phyloP scores from a whole-genome alignment of 2,888 invertebrate genomes.

The Ptychoptera albimana region DNA sequence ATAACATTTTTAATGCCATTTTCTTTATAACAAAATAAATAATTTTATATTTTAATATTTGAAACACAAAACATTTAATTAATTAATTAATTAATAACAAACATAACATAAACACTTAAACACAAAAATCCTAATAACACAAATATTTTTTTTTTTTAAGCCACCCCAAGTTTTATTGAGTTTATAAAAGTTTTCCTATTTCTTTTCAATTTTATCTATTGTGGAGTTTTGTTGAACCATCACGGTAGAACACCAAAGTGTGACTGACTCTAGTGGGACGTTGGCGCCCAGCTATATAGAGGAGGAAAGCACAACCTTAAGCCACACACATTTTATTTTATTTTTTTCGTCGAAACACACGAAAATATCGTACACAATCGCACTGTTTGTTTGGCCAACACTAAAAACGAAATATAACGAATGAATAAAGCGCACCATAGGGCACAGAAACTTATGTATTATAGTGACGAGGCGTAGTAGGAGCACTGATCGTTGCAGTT shows the following conservation, averaged over 20 bases:
- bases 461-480: too few species aligned
- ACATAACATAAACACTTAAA: not conserved
- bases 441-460: too few species aligned
- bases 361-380: too few species aligned
- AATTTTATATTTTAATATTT: not conserved
- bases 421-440: too few species aligned
- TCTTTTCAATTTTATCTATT: too few species aligned
- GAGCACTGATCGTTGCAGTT: too few species aligned
- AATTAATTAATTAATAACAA: not conserved
- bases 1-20: slow-evolving; percentile 48
- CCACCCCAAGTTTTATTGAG: not conserved
- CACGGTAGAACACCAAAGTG: slow-evolving; percentile 12
- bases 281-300: not conserved
- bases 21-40: not conserved
- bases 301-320: not conserved
- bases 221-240: too few species aligned
- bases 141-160: too few species aligned
- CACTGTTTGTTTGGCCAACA: too few species aligned
- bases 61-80: slow-evolving; percentile 4
- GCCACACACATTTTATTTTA: not conserved
- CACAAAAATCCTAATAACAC: not conserved
- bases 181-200: too few species aligned
- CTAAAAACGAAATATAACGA: too few species aligned
- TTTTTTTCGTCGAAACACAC: too few species aligned
- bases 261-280: slow-evolving; percentile 10